A percentile compares a stretch with the other conserved stretches of the same genome.
Evolutionary conservation across 2,888 invertebrate species (phyloP).

Genomic region (Nephrotoma flavescens): DNA sequence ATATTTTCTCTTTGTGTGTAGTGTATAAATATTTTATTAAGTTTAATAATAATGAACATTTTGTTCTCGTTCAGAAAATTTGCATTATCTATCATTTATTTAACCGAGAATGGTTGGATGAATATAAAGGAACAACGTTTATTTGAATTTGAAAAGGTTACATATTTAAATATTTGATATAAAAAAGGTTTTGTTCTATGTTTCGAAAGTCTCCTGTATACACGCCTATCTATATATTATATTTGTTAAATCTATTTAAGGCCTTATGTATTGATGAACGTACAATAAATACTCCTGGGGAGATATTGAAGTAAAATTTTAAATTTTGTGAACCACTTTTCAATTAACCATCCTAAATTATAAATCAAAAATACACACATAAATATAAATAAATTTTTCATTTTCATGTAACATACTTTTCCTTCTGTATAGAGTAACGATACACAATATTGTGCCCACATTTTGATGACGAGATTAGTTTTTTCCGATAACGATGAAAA

Average conservation of each 20-base stretch:
- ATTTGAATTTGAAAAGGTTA: too few relatives aligned
- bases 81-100: neutral
- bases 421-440: neutral
- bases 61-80: neutral
- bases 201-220: too few relatives aligned
- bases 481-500: neutral
- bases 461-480: neutral
- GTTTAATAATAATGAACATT: neutral
- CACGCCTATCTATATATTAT: neutral
- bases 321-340: neutral
- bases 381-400: neutral
- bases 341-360: neutral
- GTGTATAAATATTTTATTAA: neutral
- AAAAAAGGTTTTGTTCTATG: too few relatives aligned
- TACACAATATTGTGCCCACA: neutral
- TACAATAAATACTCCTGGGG: neutral
- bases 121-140: too few relatives aligned
- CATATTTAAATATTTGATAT: too few relatives aligned
- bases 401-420: neutral
- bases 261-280: neutral
- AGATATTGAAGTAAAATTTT: too few relatives aligned
- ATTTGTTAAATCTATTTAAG: neutral
- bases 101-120: too few relatives aligned
- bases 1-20: neutral
- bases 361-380: neutral